Base-by-base conservation (phyloP, 64 coral and sea anemone species). In the Stichodactyla mertensii region DNA sequence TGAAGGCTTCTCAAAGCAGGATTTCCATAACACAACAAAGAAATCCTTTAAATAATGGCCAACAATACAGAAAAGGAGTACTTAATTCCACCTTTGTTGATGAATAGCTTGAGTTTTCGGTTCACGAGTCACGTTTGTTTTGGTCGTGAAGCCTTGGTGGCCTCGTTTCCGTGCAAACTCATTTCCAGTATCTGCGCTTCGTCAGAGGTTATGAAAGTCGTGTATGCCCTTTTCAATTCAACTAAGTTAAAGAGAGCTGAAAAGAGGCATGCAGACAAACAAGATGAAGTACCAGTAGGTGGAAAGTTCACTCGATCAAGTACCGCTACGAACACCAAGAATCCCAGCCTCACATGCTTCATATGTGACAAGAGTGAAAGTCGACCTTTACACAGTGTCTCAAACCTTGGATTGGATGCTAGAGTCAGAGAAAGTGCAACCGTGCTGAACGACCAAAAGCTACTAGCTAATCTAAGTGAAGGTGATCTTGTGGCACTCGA, bases 241-340 rank as follows among this genome's bases (percentile, higher is more conserved):
- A 95, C 89, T 20, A 95, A 95, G 87, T 31, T 91, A 16, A 86
- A 86, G 77, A 62, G 93, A 82, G 89, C 87, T 61, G 77, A 95
- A 89, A 95, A 92, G 69, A 71, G 93, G 60, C 52, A 88, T 12
- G 54, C 85, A 24, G 23, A 67, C 27, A n/a, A 84, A 59, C 16
- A 93, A 55, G 52, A 54, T 2, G 14, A 27, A 7, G 57, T 31
- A 31, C 28, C 51, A 54, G 27, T 28, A n/a, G 82, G 60, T 54
- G 77, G 82, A 51, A 93, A 89, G 84, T 89, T 77, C 59, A 93
- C 92, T 14, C 60, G 88, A 18, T 89, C 82, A 67, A 95, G 58
- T 95, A 55, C 55, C 15, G 52, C 45, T 83, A 22, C 57, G 74
- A 77, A 5, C 22, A 56, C 52, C 15, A 7, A 71, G 15, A 51